Evolutionary conservation across 2,113 vertebrate species (phyloP), one percentile per base, ranked within the genome.

Genomic region (Chamaea fasciata): DNA sequence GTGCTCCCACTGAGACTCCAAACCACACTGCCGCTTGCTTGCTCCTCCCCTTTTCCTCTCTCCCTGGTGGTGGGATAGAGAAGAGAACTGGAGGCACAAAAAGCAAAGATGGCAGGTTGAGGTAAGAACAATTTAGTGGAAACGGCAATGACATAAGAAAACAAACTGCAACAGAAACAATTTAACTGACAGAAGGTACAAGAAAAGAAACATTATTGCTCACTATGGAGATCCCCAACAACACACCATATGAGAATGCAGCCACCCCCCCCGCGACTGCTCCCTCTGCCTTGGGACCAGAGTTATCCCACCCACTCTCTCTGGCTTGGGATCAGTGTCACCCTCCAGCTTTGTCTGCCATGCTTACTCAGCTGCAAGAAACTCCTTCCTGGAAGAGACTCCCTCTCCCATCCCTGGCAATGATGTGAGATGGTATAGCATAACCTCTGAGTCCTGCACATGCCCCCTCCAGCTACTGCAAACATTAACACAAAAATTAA

Each of bases 171-270:
- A 44, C 15, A 76, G 10, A 49, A 76, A 41, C 30, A 76, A 19
- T n/a, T 35, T 49, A 69, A 23, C 19, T 76, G 55, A 68, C 30
- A 31, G 39, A 41, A 15, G 8, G 14, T 47, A 31, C 55, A 55
- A 41, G 55, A 31, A 55, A 75, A 68, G 28, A 62, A 75, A 35
- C 11, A 16, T 30, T 44, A 28, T 10, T 60, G 24, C 16, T 82
- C 30, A 41, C 14, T 30, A 3, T 0, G 0, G 33, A 68, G 75
- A 30, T 3, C 11, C 24, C 28, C 0, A 1, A 26, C 17, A 68
- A 18, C 12, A 41, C n/a, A 68, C 8, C 13, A 13, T 15, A 21
- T 4, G n/a, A 1, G 1, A 50, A 57, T 1, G 7, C 26, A 76
- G 44, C 52, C 52, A 50, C 9, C 20, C 24, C 4, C 10, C 35